Base-by-base conservation (phyloP, 2,888 invertebrate species). In the Aporophyla lueneburgensis region DNA sequence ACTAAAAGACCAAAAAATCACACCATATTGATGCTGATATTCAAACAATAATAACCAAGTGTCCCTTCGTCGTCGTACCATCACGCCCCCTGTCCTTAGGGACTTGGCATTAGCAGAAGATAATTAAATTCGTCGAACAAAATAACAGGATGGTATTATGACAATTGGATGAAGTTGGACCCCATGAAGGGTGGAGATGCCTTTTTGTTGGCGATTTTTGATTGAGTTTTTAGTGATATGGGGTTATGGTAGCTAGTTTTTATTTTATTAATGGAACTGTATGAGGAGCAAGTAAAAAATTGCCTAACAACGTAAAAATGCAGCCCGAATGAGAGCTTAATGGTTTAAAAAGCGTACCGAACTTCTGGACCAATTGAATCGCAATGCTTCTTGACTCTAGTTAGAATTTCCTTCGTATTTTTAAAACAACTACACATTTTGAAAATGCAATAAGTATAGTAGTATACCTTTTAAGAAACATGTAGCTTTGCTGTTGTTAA, bases 71-170 rank as follows among this genome's bases (percentile, higher is more conserved):
- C 71, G 61, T 75, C 49, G 68, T 68, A 65, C 58, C 72, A 87
- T 83, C 85, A 85, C 89, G 86, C 86, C 86, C 89, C 89, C 83
- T 71, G 5, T 90, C 91, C 89, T 91, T 0, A 16, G 92, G 89
- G 93, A 91, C 89, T 74, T 88, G 91, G 90, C 90, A 93, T 93
- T 87, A 87, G 82, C 76, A 76, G 86, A 87, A 87, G 87, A 90
- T 93, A 94, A 94, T 94, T 93, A 93, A 94, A 94, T 94, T 93
- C 89, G 84, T 73, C 89, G 92, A 92, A 93, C 93, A 93, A 93
- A 93, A 93, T 93, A 93, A 93, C 92, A 90, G 91, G 80, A 87
- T 86, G 84, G 53, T 82, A 80, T 93, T 92, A 93, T 92, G 91
- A 92, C 91, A 90, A 94, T 94, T 93, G 90, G 92, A 94, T 94